A percentile compares a stretch with the other conserved stretches of the same genome.
phyloP scores from a whole-genome alignment of 2,797 vertebrate genomes.

The Aeoliscus strigatus region DNA sequence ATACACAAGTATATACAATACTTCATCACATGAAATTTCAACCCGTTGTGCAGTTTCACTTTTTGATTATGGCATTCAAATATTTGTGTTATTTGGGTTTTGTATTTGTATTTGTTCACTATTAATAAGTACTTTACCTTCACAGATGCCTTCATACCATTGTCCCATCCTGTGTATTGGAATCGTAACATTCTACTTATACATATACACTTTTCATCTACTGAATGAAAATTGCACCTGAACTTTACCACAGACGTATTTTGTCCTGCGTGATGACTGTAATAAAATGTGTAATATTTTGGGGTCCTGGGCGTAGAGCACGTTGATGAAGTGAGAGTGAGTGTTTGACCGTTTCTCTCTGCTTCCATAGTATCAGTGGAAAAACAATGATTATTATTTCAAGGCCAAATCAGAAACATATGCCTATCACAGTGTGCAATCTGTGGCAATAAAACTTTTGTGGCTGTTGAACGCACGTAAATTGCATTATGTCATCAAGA shows the following conservation, averaged over 20 bases:
- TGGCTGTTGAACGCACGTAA: slow-evolving; percentile 53
- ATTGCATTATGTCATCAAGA: slow-evolving; percentile 64
- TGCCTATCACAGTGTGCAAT: slow-evolving; percentile 63
- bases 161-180: too few species aligned
- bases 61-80: too few species aligned
- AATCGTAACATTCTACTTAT: too few species aligned
- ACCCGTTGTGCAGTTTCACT: too few species aligned
- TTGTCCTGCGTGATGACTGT: slow-evolving; percentile 32
- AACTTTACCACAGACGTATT: slow-evolving; percentile 12
- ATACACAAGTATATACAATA: too few species aligned
- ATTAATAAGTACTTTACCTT: too few species aligned
- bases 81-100: too few species aligned
- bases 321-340: slow-evolving; percentile 67
- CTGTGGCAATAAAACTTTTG: slow-evolving; percentile 54
- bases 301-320: slow-evolving; percentile 39
- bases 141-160: too few species aligned
- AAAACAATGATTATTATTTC: slow-evolving; percentile 66
- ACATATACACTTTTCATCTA: too few species aligned
- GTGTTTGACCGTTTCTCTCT: slow-evolving; percentile 51
- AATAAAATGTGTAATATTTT: slow-evolving; percentile 60
- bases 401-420: slow-evolving; percentile 63
- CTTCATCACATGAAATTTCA: too few species aligned
- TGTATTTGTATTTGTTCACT: too few species aligned
- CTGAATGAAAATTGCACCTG: slow-evolving; percentile 44
- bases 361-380: slow-evolving; percentile 61